Base-by-base conservation (phyloP, 2,888 invertebrate species). In the Coleophora deauratella region DNA sequence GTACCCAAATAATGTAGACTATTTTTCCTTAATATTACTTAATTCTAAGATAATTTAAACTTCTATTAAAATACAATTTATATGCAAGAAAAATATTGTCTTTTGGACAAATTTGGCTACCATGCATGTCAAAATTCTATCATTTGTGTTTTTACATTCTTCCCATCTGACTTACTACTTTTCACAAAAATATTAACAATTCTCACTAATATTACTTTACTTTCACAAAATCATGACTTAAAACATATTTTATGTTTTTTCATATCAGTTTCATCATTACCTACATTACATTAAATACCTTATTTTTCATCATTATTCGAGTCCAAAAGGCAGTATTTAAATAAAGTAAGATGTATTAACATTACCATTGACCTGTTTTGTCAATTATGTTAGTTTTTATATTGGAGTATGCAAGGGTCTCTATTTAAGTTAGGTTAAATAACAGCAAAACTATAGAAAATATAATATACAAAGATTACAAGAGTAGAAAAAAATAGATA, bases 101-200 rank as follows among this genome's bases (percentile, higher is more conserved):
- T 82, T 81, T 84, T 82, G 84, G 80, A 74, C 71, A 55, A 66
- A 77, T 80, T 79, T 70, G 68, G 80, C 84, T 84, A 79, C 84
- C 80, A 69, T 41, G 77, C 74, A 76, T 73, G 74, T 50, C 47
- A 36, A 50, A 61, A 61, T 60, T 60, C 45, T 4, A 21, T 46
- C 45, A 37, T 28, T 46, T 51, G 49, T 48, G 43, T 39, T 44
- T 49, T 43, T 46, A 41, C 10, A 44, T 32, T 47, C 40, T 46
- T 52, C 27, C 46, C 31, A 15, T 12, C 21, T 21, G 6, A 21
- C 3, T 21, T 21, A 21, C 21, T 21, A 21, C 6, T 21, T 21
- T 21, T 21, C 6, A 21, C 6, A 3, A 4, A 21, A 21, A 21
- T 21, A 27, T 37, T 27, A 7, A 27, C n/a, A 11, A 11, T 37